Base-by-base conservation (phyloP, 30 jellyfish, hydroid and myxozoan genomes). In the Turritopsis rubra region DNA sequence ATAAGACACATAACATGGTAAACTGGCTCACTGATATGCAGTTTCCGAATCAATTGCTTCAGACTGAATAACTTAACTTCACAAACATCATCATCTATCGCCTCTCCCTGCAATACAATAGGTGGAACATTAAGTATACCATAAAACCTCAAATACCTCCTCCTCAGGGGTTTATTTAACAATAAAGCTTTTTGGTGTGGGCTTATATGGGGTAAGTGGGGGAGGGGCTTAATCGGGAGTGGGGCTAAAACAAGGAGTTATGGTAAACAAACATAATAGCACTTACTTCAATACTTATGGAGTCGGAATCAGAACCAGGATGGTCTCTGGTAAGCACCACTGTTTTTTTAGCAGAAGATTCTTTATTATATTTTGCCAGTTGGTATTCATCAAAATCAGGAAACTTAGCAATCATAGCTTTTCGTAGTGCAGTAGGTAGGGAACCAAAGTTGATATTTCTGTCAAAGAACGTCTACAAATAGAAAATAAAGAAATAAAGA, bases 301-400 rank as follows among this genome's bases (percentile, higher is more conserved):
- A 25, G 8, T n/a, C 26, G 21, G 41, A 74, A 31, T 78, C 77
- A 1, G 8, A 21, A 75, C 77, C 29, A 23, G 26, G 17, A 41
- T 41, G 5, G 60, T 41, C 60, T 41, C 60, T 41, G 9, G 13
- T 41, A 5, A 41, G 60, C 9, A 41, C 60, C 60, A 41, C 9
- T 13, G 88, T 24, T 29, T 81, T 81, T 19, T 76, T 76, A 3
- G 21, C 22, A 17, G 90, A 25, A 66, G 82, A 85, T 53, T 91
- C 96, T 68, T 88, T 91, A 91, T 91, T 91, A 84, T 91, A 91
- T 74, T 91, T 91, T 66, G 96, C 98, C 28, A 91, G 83, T 81
- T 91, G 98, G 70, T 91, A 91, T 52, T 91, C 91, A 75, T 91
- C 98, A 87, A 91, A 91, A 25, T 79, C 84, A 75, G 95, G 87